Evolutionary conservation across 2,797 vertebrate genomes (phyloP), one percentile per base, ranked within the genome.

Genomic region (Dallia pectoralis): DNA sequence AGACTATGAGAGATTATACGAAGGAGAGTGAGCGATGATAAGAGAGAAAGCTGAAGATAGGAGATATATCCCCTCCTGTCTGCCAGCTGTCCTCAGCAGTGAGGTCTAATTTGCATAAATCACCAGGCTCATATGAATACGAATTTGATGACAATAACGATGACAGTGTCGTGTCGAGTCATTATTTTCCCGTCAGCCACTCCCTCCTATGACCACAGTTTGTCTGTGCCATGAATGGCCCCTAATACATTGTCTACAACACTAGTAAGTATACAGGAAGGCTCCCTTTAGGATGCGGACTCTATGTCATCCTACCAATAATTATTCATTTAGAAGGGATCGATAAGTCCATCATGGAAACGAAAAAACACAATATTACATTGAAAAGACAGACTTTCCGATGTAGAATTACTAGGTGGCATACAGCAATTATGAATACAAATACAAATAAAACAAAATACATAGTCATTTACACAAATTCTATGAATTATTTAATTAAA

Each of bases 71-170:
- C 12, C 22, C 77, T 79, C 36, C 77, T 71, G 51, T n/a, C 61
- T 29, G 79, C 73, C 84, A 82, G 77, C 79, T 74, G 59, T 72
- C 72, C 69, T 75, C 73, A 62, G 84, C 27, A 77, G 83, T 76
- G 12, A 5, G 22, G 86, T 84, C 83, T 88, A 87, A 89, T 91
- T 87, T 89, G 85, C 89, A 90, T 90, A 85, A 87, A 87, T 89
- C 82, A 87, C 71, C 76, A 49, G 19, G 74, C 33, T 19, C 79
- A 88, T 89, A 79, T 86, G 77, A 88, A 90, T 88, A 90, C 86
- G 87, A 83, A 74, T 86, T 80, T 86, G 81, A 86, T 78, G 73
- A 73, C 89, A 81, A 79, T 75, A 70, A 79, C 76, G 76, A 68
- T 77, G 79, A 85, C 86, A 78, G 81, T 74, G 74, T 82, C 70